Evolutionary conservation across 2,113 vertebrate genomes (phyloP), one percentile per base, ranked within the genome.

Genomic region (Hylia prasina): DNA sequence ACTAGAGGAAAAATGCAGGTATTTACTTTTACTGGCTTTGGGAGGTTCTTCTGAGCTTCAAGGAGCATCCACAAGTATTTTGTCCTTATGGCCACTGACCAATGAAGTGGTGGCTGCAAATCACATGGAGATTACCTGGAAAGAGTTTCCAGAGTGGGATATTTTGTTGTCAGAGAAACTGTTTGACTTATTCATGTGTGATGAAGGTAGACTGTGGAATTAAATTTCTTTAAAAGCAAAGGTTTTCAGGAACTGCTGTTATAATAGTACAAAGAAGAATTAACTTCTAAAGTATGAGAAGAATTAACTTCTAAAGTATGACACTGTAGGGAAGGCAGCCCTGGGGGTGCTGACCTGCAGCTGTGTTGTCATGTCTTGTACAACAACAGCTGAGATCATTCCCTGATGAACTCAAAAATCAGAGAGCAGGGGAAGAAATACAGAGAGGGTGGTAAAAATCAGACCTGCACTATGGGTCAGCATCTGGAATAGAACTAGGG

Each of bases 1-100:
- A 97, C 72, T 4, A 82, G 15, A 72, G 91, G 48, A 66, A 98
- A 98, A 95, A 97, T 98, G 97, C 91, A 97, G 98, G 97, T 98
- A 97, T 88, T 94, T 70, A 48, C 57, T 77, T 60, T 18, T 10
- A 11, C 15, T 16, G 5, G 3, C 31, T 90, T 82, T 39, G 37
- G 20, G 82, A 81, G 13, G 6, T 61, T 16, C 53, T 86, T 66
- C 42, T 70, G 72, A 70, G 31, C 31, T 86, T 92, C 28, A 39
- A 0, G 7, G 68, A 73, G 13, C 40, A 72, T 22, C 63, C 25
- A 3, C 20, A 24, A 53, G 3, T 68, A 17, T 73, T 80, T 88
- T 57, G 51, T 57, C 31, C 11, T 72, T 90, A 23, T 15, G 23
- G 18, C 8, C 14, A 28, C 21, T 82, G 25, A 48, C 20, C 9